These are phyloP conservation scores for Forbesichthys agassizii DNA, from an alignment of 2,113 vertebrate species.

Conservation along the genomic window DNA sequence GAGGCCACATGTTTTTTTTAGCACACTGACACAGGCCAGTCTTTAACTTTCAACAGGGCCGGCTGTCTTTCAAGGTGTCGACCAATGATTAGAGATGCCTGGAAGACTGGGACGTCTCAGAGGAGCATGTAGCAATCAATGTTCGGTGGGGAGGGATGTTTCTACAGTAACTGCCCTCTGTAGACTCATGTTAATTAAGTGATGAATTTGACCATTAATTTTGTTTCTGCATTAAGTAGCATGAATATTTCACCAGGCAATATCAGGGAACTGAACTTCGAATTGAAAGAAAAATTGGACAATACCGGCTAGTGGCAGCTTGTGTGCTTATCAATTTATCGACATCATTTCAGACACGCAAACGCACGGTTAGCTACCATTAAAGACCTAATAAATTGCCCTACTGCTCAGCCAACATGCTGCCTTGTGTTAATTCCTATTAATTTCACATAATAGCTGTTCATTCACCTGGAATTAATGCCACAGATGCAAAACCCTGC, in stretches of 20 bases:
- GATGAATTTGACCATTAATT: conserved; percentile 64
- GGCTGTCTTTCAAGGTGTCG: conserved; percentile 72
- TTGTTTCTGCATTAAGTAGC: conserved; percentile 37
- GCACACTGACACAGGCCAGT: conserved; percentile 67
- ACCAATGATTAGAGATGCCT: conserved; percentile 76
- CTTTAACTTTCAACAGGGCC: conserved; percentile 75
- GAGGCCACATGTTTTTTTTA: conserved; percentile 68
- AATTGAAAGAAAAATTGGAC: neutral
- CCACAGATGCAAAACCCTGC: conserved; percentile 59
- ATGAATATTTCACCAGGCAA: conserved; percentile 18
- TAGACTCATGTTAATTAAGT: conserved; percentile 68
- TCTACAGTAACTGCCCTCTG: conserved; percentile 63
- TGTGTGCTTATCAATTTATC: conserved; percentile 12
- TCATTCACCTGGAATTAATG: conserved; percentile 76
- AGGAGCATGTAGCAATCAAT: conserved; percentile 66
- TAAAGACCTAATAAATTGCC: conserved; percentile 51
- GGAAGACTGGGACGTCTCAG: conserved; percentile 62
- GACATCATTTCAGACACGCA: conserved; percentile 5
- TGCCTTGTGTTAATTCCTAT: conserved; percentile 65
- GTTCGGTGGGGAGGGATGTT: conserved; percentile 51
- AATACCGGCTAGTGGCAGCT: neutral
- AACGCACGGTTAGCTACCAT: conserved; percentile 16
- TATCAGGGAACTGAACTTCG: conserved; percentile 23
- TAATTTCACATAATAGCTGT: conserved; percentile 74
- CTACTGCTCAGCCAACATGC: conserved; percentile 66